Conservation (phyloP, 2,888 invertebrate species). For the Archaeoteleia sp. region DNA sequence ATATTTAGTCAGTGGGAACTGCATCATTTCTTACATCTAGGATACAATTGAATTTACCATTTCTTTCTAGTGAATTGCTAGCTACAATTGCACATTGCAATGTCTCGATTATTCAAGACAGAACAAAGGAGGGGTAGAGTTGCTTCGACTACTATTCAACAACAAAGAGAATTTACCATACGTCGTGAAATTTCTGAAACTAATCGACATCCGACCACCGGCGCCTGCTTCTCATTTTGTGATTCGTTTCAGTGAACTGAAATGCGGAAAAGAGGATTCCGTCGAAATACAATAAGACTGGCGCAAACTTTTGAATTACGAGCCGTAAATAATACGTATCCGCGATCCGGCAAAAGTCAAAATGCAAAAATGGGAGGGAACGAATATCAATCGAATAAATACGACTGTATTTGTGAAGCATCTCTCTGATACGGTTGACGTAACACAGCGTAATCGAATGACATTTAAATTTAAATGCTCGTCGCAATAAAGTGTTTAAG, state of each 20-base stretch:
- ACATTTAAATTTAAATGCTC: constrained; percentile 71
- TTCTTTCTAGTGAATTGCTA: too few species aligned
- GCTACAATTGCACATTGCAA: too few species aligned
- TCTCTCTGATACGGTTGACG: constrained; percentile 27
- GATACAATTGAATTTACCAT: too few species aligned
- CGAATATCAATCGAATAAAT: constrained; percentile 33
- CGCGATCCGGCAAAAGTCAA: constrained; percentile 46
- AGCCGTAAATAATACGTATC: constrained; percentile 48
- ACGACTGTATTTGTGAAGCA: constrained; percentile 27
- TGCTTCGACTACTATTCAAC: too few species aligned
- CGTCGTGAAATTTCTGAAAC: constrained; percentile 20
- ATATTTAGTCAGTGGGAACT: too few species aligned
- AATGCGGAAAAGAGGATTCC: constrained; percentile 11
- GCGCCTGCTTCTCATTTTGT: constrained; percentile 36
- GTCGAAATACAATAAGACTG: constrained; percentile 38
- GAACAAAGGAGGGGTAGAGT: too few species aligned
- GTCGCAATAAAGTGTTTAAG: constrained; percentile 70
- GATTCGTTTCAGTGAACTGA: constrained; percentile 22
- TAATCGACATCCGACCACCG: constrained; percentile 20
- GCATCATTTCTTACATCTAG: too few species aligned
- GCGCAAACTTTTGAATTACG: constrained; percentile 51
- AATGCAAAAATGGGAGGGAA: constrained; percentile 30
- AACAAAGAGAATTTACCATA: constrained; percentile 10
- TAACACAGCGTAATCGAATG: constrained; percentile 65
- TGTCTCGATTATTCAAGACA: too few species aligned